A percentile compares a stretch with the other conserved stretches of the same genome.
phyloP scores from a whole-genome alignment of 2,888 invertebrate species.

The Elaeidobius kamerunicus region DNA sequence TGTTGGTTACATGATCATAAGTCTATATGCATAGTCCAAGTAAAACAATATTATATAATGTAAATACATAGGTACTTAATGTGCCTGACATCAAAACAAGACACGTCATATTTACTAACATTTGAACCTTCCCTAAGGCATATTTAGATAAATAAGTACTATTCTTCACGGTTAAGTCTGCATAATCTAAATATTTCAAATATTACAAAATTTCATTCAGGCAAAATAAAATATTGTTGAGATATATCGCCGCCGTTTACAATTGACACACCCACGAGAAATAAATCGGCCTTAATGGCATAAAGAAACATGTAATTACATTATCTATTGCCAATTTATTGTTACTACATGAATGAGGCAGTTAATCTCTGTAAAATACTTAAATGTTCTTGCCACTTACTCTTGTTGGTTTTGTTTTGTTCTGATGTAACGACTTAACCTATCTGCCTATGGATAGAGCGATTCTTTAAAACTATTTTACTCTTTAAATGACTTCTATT shows the following conservation, averaged over 20 bases:
- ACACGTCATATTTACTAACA: too few relatives aligned
- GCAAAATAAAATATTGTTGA: constrained; percentile 16
- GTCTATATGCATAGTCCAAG: too few relatives aligned
- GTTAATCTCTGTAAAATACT: constrained; percentile 23
- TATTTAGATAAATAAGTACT: too few relatives aligned
- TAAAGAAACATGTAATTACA: constrained; percentile 29
- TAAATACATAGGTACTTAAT: too few relatives aligned
- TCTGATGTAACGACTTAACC: background rate
- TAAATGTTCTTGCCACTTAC: constrained; percentile 11
- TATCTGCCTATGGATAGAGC: too few relatives aligned
- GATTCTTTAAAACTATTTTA: too few relatives aligned
- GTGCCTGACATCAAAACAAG: too few relatives aligned
- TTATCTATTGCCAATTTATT: constrained; percentile 29
- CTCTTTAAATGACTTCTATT: too few relatives aligned
- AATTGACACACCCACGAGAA: constrained; percentile 28
- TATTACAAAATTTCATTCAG: constrained; percentile 10
- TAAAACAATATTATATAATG: too few relatives aligned
- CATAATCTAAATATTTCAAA: background rate
- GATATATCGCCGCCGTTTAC: constrained; percentile 24
- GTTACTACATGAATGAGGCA: constrained; percentile 23
- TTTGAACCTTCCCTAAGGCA: too few relatives aligned
- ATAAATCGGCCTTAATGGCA: constrained; percentile 28
- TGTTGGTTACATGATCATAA: too few relatives aligned
- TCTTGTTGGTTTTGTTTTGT: constrained; percentile 12
- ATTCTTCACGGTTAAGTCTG: too few relatives aligned